phyloP scores from a whole-genome alignment of 2,797 vertebrate species.

The Clarias laeviceps region DNA sequence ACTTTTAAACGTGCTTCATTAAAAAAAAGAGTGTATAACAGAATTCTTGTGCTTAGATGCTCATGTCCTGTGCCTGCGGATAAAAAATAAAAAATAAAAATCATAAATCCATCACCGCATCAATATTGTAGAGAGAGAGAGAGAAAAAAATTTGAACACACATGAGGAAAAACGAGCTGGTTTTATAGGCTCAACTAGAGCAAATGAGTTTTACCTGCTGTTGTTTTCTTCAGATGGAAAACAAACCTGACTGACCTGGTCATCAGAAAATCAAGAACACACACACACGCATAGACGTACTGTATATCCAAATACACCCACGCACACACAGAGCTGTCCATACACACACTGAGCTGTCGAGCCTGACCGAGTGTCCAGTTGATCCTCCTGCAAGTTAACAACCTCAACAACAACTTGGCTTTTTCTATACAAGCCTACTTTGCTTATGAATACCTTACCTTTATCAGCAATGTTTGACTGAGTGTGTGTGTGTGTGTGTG shows the following conservation, averaged over 20 bases:
- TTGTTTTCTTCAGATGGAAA: conserved; percentile 43
- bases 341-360: conserved; percentile 8
- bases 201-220: conserved; percentile 48
- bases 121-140: neutral
- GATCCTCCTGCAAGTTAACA: conserved; percentile 13
- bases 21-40: neutral
- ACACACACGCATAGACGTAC: neutral
- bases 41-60: neutral
- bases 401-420: conserved; percentile 10
- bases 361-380: conserved; percentile 3
- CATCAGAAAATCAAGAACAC: conserved; percentile 28
- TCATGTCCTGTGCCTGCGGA: neutral
- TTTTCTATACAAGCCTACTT: neutral
- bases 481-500: neutral
- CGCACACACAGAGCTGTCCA: neutral
- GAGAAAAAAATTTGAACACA: neutral
- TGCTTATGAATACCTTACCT: neutral
- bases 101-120: neutral
- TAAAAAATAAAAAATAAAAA: too few relatives aligned
- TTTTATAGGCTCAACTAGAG: neutral
- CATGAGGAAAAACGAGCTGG: conserved; percentile 2
- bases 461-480: neutral
- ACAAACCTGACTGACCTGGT: conserved; percentile 33
- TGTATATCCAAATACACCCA: conserved; percentile 6
- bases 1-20: neutral